Base-by-base conservation (phyloP, 2,888 invertebrate species). In the Dioctria rufipes region DNA sequence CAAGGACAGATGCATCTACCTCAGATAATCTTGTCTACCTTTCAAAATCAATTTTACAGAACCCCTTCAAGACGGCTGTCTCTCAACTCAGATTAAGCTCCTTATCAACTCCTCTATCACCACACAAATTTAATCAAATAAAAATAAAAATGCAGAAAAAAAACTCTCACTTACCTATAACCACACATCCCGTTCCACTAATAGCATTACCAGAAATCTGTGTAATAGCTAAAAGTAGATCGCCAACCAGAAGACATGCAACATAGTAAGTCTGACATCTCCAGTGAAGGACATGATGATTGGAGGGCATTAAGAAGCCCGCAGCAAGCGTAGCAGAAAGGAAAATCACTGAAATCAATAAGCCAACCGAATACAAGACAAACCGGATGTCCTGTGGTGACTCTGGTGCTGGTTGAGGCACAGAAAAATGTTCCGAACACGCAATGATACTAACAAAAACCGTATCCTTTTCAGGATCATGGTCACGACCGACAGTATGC, bases 181-280 rank as follows among this genome's bases (percentile, higher is more conserved):
- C 90, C 83, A 92, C 91, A 88, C 95, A 95, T 80, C 92, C 90
- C 69, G 90, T 86, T 37, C 92, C 91, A 77, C 91, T 91, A 83
- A 94, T 91, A 65, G 90, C 89, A 84, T 91, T 90, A 5, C 92
- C 92, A 71, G 93, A 92, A 80, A 95, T 91, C 89, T 95, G 95
- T 85, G 94, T 94, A 86, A 93, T 92, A 84, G 95, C 95, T 87
- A 96, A 91, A 86, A 95, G 90, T 83, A 95, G 91, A 89, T 96
- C 94, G 83, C 95, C 96, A 86, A 95, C 90, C 89, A 96, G 92
- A 84, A 96, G 92, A 87, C 95, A 95, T 83, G 93, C 93, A 84
- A 96, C 95, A 89, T 96, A 95, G 89, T 95, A 93, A 84, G 95
- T 95, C 90, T 96, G 96, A 88, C 96, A 96, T 86, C 95, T 92